A percentile compares a stretch with the other conserved stretches of the same genome.
Conservation (phyloP, 2,888 invertebrate species). For the Allygus modestus region DNA sequence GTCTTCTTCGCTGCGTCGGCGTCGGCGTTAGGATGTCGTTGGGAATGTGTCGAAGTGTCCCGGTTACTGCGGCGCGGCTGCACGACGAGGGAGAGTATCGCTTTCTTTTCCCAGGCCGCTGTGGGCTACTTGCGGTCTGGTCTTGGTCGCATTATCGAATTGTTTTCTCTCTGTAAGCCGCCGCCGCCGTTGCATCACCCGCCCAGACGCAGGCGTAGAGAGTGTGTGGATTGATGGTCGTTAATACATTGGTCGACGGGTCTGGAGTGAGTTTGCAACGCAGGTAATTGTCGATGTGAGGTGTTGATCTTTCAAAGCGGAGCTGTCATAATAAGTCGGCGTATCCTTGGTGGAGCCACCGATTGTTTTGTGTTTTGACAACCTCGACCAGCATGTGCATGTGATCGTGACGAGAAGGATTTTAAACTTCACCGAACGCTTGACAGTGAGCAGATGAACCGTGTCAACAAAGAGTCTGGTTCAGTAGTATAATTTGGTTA, state of each 20-base stretch:
- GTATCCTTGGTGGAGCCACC: no score
- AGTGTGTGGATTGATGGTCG: neutral
- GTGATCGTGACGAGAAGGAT: no score
- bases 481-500: no score
- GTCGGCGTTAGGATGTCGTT: neutral
- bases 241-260: neutral
- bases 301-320: no score
- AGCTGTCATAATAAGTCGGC: no score
- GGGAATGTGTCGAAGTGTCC: constrained; percentile 30
- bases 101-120: constrained; percentile 52
- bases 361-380: no score
- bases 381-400: no score
- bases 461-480: no score
- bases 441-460: no score
- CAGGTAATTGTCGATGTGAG: no score
- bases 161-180: constrained; percentile 53
- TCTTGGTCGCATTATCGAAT: constrained; percentile 51
- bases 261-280: neutral
- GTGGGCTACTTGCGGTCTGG: constrained; percentile 47
- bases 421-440: no score
- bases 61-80: constrained; percentile 10
- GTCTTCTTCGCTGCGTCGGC: no score
- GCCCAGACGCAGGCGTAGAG: constrained; percentile 14
- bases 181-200: constrained; percentile 56
- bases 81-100: constrained; percentile 40